Conservation (phyloP, 2,888 invertebrate genomes). For the Plebejus anna region DNA sequence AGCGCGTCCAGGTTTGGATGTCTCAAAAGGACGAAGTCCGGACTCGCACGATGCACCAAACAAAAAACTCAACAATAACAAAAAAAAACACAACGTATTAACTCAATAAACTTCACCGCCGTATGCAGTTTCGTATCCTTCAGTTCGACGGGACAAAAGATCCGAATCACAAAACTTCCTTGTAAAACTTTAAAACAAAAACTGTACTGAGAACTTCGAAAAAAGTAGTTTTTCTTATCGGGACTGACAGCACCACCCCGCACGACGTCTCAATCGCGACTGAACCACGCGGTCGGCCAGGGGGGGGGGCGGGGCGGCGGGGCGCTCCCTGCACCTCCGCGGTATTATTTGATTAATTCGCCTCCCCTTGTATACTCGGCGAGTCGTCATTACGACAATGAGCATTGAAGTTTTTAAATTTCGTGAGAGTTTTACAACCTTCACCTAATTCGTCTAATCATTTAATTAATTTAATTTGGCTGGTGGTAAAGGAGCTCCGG, state of each 20-base stretch:
- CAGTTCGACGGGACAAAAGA: conserved; percentile 61
- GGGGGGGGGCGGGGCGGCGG: conserved; percentile 49
- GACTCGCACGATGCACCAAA: conserved; percentile 78
- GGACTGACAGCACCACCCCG: conserved; percentile 73
- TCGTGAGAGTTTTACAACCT: conserved; percentile 73
- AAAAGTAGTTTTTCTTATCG: conserved; percentile 71
- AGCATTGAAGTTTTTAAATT: conserved; percentile 77
- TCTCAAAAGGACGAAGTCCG: conserved; percentile 70
- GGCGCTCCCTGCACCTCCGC: conserved; percentile 59
- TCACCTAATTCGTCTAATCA: conserved; percentile 72
- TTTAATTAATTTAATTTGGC: conserved; percentile 77
- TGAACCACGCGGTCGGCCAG: conserved; percentile 72
- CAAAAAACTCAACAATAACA: conserved; percentile 79
- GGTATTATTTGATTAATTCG: conserved; percentile 80
- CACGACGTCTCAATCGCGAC: conserved; percentile 71
- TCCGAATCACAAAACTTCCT: conserved; percentile 70
- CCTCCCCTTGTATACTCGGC: conserved; percentile 78
- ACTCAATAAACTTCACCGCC: conserved; percentile 68
- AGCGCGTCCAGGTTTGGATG: conserved; percentile 68
- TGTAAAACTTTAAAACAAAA: conserved; percentile 74
- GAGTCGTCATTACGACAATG: conserved; percentile 73
- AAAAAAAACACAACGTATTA: conserved; percentile 73
- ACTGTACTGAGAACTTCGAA: conserved; percentile 74
- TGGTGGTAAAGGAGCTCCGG: conserved; percentile 57
- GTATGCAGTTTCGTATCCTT: conserved; percentile 62